Base-by-base conservation (phyloP, 1,140 invertebrate genomes). In the Trichogramma pretiosum region DNA sequence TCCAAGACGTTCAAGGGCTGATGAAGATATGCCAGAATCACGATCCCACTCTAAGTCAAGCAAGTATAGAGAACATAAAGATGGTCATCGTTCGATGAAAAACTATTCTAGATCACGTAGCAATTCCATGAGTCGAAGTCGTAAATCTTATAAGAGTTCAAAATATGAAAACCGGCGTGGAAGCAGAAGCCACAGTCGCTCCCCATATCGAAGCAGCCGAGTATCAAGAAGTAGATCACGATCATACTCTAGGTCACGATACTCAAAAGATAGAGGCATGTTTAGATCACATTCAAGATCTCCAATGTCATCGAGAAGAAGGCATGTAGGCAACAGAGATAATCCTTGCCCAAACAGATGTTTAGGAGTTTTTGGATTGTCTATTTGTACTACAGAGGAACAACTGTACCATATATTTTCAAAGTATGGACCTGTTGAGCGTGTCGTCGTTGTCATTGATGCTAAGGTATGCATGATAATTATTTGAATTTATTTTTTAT, bases 401-500 rank as follows among this genome's bases (percentile, higher is more conserved):
- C 88, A 96, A 63, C 78, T 98, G n/a, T 82, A 89, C 63, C 85
- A 94, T 53, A 87, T 96, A 36, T 97, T 98, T 65, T 83, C 81
- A 24, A 91, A 93, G 65, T 97, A 86, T 73, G 94, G 94, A 3
- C 83, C 82, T 1, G 82, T 97, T 24, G 89, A 95, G 62, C 84
- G 90, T 63, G 87, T 94, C n/a, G 87, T 94, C 73, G 84, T 97
- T 56, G 91, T 97, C 24, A 90, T 93, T 63, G 93, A 97, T 73
- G 90, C 90, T 35, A 92, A 94, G 82, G 91, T 93, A 76, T 18
- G n/a, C n/a, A 26, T 74, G 16, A 30, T 1, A 16, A 17, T 38
- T 17, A 28, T 38, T 3, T 7, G 21, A 10, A 4, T 33, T 53
- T 4, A 19, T 14, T 2, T 48, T 35, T 30, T 17, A 28, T 14